Conservation (phyloP, 2,888 invertebrate species). For the Lycia hirtaria region DNA sequence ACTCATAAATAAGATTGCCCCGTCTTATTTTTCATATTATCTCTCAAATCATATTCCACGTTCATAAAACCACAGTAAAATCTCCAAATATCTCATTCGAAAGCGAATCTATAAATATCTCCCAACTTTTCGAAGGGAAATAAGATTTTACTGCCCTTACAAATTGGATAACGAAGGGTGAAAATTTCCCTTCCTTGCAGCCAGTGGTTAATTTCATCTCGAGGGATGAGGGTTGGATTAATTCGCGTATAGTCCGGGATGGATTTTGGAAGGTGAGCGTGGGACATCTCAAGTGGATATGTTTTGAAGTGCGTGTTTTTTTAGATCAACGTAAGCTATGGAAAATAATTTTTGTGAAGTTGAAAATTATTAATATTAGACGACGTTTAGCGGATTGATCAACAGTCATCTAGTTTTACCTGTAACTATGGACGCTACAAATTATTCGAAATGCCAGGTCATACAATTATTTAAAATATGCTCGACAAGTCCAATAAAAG, state of each 20-base stretch:
- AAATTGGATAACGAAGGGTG: slow-evolving; percentile 44
- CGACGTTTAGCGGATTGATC: no score
- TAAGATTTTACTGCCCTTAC: slow-evolving; percentile 36
- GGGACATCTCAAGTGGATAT: no score
- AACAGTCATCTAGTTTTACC: no score
- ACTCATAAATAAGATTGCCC: slow-evolving; percentile 12
- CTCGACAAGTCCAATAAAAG: no score
- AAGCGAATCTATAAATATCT: slow-evolving; percentile 31
- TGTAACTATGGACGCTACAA: no score
- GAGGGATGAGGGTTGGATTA: slow-evolving; percentile 38
- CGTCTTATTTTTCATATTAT: slow-evolving; percentile 12
- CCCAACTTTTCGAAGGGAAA: slow-evolving; percentile 34
- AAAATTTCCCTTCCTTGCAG: slow-evolving; percentile 34
- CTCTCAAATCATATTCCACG: slow-evolving; percentile 5
- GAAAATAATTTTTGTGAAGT: no score
- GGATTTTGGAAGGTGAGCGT: slow-evolving; percentile 15
- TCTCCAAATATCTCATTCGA: slow-evolving; percentile 18
- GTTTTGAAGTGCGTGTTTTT: background rate
- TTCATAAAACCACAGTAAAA: slow-evolving; percentile 26
- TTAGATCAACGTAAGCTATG: no score
- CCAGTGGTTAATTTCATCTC: slow-evolving; percentile 40
- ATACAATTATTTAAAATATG: no score
- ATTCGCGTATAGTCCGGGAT: slow-evolving; percentile 34
- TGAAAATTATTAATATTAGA: no score
- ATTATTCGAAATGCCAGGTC: no score